Evolutionary conservation across 1,140 invertebrate genomes (phyloP), one percentile per base, ranked within the genome.

Genomic region (Drosophila nigrodunni): DNA sequence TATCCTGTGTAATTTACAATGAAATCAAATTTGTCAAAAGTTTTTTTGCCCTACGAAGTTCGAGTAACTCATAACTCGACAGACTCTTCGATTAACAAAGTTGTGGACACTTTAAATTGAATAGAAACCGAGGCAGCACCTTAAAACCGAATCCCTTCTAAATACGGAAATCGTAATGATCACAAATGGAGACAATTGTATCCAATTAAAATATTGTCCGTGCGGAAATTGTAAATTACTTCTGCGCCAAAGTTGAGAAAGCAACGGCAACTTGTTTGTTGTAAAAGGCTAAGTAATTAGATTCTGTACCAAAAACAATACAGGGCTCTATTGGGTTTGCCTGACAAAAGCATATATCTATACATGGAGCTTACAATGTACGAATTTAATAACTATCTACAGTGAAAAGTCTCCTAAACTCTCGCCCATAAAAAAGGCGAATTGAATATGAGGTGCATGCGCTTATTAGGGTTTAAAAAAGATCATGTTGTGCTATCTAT

Each of bases 21-120:
- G 82, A 79, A 86, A 86, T 85, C 81, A 86, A 86, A 81, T 85
- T 86, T 86, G 78, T 43, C 78, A 68, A 65, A 69, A 55, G 21
- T 3, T 74, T 3, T 74, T 54, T 52, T 25, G 21, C 46, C n/a
- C 10, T 74, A 18, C 41, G 37, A 35, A 21, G 41, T 35, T 47
- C 57, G 61, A 74, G 55, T 74, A 74, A 54, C 55, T 61, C 34
- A 35, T 39, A 18, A 25, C 7, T 34, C 4, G 21, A 46, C 49
- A 37, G 37, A 10, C 52, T 34, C 15, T 68, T 68, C 46, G 47
- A 69, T 69, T 69, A 54, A 41, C 10, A 74, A 74, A 74, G 41
- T 68, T 68, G 49, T 18, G 43, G 65, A 68, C 47, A 55, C 34
- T 37, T 47, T 47, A 34, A 41, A 55, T 69, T 46, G 21, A 60